These are phyloP conservation scores for Cebidichthys violaceus DNA, from an alignment of 2,113 vertebrate species.

Conservation along the genomic window DNA sequence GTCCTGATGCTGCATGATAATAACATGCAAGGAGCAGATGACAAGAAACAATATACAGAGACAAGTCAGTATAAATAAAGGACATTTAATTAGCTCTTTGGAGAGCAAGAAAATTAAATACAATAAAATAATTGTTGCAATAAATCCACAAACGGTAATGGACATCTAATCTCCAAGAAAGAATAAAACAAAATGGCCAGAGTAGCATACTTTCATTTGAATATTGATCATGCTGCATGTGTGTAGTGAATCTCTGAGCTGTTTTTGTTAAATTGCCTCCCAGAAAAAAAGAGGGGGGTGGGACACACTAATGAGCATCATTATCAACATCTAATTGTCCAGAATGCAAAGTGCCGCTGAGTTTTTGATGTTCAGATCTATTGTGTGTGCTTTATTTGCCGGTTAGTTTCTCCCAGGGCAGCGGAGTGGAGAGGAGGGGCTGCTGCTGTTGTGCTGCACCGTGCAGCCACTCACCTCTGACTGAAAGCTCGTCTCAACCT, in stretches of 20 bases:
- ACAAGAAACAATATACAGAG: background rate
- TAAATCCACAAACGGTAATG: background rate
- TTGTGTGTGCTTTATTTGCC: slow-evolving; percentile 25
- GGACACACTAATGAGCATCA: background rate
- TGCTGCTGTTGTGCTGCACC: slow-evolving; percentile 45
- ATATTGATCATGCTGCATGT: background rate
- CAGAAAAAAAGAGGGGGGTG: too few species aligned
- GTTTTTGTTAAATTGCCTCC: background rate
- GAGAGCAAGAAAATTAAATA: background rate
- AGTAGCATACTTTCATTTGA: background rate
- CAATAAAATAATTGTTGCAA: background rate
- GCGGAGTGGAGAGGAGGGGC: slow-evolving; percentile 67
- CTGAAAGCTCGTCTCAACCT: slow-evolving; percentile 52
- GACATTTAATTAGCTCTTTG: background rate
- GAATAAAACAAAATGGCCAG: background rate
- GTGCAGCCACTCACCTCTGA: slow-evolving; percentile 71
- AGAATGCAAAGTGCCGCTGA: slow-evolving; percentile 2
- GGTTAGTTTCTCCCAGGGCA: slow-evolving; percentile 62
- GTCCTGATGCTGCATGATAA: background rate
- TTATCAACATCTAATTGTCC: background rate
- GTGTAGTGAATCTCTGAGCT: background rate
- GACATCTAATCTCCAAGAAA: background rate
- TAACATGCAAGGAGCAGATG: background rate
- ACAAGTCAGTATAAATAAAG: background rate
- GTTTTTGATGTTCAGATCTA: slow-evolving; percentile 12